phyloP scores from a whole-genome alignment of 2,113 vertebrate species.

The Garra rufa region DNA sequence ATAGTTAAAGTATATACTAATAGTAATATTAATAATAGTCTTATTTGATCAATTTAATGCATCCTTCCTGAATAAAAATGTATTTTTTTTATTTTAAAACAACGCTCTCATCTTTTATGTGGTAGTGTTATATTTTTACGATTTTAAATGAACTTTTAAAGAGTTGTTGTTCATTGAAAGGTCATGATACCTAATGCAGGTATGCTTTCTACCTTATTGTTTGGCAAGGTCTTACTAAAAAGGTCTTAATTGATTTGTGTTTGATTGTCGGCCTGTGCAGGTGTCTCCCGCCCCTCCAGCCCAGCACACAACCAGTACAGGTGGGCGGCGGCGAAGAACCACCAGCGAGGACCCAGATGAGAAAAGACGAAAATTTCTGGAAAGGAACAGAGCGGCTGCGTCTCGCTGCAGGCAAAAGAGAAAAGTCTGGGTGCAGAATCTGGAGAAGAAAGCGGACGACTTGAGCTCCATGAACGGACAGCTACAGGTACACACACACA shows the following conservation, averaged over 20 bases:
- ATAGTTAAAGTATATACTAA: too few relatives aligned
- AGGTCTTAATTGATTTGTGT: not conserved
- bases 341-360: constrained; percentile 96
- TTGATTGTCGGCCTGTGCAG: constrained; percentile 66
- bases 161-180: not conserved
- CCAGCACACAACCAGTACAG: constrained; percentile 88
- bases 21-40: too few relatives aligned
- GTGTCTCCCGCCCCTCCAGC: constrained; percentile 88
- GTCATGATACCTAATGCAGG: not conserved
- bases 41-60: not conserved
- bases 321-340: constrained; percentile 91
- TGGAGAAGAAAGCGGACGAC: constrained; percentile 96
- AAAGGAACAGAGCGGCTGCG: constrained; percentile 93
- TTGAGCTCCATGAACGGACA: constrained; percentile 90
- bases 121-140: too few relatives aligned
- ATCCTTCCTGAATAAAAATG: not conserved
- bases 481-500: constrained; percentile 82
- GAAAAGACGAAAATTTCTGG: constrained; percentile 95
- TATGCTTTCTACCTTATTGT: not conserved
- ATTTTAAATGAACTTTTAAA: too few relatives aligned
- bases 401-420: constrained; percentile 96
- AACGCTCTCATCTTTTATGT: not conserved
- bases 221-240: not conserved
- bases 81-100: not conserved
- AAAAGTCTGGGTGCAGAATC: constrained; percentile 97